phyloP scores from a whole-genome alignment of 2,888 invertebrate genomes.

The Bhutanitis thaidina region DNA sequence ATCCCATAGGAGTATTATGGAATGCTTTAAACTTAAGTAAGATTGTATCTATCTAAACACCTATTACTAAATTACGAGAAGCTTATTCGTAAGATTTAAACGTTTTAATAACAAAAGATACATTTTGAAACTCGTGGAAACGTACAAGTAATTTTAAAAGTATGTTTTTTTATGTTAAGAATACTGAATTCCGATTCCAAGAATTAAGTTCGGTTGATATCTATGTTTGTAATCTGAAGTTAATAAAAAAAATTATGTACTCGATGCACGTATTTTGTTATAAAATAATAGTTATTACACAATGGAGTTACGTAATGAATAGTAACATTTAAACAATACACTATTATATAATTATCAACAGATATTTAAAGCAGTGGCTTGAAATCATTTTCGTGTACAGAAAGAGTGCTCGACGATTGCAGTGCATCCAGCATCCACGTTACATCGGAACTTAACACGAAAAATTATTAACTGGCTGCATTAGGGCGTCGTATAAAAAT shows the following conservation, averaged over 20 bases:
- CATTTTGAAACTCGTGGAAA: background rate
- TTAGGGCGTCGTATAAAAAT: conserved; percentile 24
- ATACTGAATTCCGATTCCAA: conserved; percentile 11
- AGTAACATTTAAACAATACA: no score
- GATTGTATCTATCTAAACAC: conserved; percentile 69
- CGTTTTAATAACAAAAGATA: conserved; percentile 13
- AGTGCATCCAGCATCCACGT: no score
- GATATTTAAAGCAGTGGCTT: no score
- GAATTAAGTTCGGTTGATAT: no score
- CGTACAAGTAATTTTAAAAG: background rate
- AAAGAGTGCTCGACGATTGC: no score
- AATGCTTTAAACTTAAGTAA: conserved; percentile 73
- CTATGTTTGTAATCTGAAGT: no score
- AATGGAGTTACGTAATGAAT: conserved; percentile 19
- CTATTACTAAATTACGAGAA: conserved; percentile 54
- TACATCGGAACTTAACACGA: background rate
- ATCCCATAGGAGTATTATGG: conserved; percentile 75
- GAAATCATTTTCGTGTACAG: no score
- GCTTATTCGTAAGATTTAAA: conserved; percentile 35
- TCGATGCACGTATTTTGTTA: conserved; percentile 33
- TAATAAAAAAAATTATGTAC: background rate
- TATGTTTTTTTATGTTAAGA: background rate
- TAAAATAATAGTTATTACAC: conserved; percentile 23
- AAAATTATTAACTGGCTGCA: conserved; percentile 19
- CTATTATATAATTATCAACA: no score